phyloP scores from a whole-genome alignment of 2,888 invertebrate species.

The Cheilosia variabilis region DNA sequence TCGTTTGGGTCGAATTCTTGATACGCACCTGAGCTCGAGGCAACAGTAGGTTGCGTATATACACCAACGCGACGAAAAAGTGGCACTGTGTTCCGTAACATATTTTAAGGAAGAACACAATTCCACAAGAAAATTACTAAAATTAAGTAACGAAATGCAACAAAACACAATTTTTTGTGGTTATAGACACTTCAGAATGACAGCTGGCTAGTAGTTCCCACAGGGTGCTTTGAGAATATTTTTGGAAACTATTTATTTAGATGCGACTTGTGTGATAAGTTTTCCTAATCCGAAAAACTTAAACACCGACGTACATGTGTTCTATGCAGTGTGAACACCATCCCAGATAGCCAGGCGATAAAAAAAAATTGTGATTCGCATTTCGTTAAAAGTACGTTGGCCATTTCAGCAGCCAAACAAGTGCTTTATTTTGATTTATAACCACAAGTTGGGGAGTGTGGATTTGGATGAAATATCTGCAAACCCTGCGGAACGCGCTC shows the following conservation, averaged over 20 bases:
- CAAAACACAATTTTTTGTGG: neutral
- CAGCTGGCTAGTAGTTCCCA: neutral
- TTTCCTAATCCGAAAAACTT: no score
- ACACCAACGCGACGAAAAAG: neutral
- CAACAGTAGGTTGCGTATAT: neutral
- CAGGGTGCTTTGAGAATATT: neutral
- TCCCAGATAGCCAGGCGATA: no score
- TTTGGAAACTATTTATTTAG: no score
- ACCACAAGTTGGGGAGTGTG: no score
- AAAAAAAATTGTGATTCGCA: no score
- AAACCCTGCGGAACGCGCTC: neutral
- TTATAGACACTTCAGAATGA: constrained; percentile 39
- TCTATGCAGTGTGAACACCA: no score
- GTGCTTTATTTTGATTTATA: no score
- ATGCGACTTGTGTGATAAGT: no score
- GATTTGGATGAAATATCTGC: no score
- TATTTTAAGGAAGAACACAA: neutral
- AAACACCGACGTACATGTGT: no score
- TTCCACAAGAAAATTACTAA: neutral
- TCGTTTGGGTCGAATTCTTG: constrained; percentile 50
- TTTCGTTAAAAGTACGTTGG: no score
- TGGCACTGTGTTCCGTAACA: constrained; percentile 38
- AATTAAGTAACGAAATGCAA: constrained; percentile 17
- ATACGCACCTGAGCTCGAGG: neutral
- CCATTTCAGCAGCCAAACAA: no score